phyloP scores from a whole-genome alignment of 2,113 vertebrate genomes.

The Xenopus tropicalis region UCB_Xtro_10.0 CM004451.2:53000501-53001000 shows the following conservation, averaged over 20 bases:
- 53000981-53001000: too few species aligned
- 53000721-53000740: conserved; percentile 89
- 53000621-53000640: conserved; percentile 79
- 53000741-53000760: conserved; percentile 92
- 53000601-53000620: conserved; percentile 83
- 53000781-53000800: conserved; percentile 90
- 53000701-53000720: conserved; percentile 82
- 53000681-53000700: conserved; percentile 95
- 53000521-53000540: conserved; percentile 47
- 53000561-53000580: conserved; percentile 81
- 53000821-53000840: too few species aligned
- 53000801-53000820: neutral
- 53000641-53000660: conserved; percentile 82
- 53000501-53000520: too few species aligned
- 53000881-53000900: too few species aligned
- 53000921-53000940: too few species aligned
- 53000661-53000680: conserved; percentile 75
- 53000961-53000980: too few species aligned
- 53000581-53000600: conserved; percentile 94
- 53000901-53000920: too few species aligned
- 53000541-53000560: conserved; percentile 62
- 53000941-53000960: too few species aligned
- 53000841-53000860: too few species aligned
- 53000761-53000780: conserved; percentile 86
- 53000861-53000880: too few species aligned